Conservation (phyloP, 2,797 vertebrate species). For the Acrocephalus scirpaceus region DNA sequence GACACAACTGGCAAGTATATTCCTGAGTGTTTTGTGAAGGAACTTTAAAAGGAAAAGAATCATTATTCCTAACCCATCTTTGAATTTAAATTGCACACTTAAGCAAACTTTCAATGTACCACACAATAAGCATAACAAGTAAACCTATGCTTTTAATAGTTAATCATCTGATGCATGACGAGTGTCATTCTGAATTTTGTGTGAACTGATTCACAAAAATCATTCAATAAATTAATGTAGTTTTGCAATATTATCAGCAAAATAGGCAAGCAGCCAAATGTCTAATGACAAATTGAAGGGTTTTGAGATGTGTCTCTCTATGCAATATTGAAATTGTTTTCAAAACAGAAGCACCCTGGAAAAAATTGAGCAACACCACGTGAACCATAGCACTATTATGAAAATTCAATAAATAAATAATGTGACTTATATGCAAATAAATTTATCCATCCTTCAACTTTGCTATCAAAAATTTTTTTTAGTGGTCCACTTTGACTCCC, state of each 20-base stretch:
- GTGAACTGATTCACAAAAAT: slow-evolving; percentile 78
- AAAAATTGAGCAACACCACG: slow-evolving; percentile 61
- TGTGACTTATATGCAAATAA: slow-evolving; percentile 69
- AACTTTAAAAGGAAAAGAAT: slow-evolving; percentile 70
- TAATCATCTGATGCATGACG: slow-evolving; percentile 71
- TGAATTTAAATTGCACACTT: slow-evolving; percentile 76
- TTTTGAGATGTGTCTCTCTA: slow-evolving; percentile 77
- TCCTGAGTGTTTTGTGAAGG: slow-evolving; percentile 54
- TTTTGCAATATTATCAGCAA: slow-evolving; percentile 78
- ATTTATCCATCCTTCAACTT: slow-evolving; percentile 63
- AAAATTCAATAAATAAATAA: slow-evolving; percentile 78
- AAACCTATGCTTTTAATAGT: slow-evolving; percentile 76
- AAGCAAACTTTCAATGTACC: slow-evolving; percentile 72
- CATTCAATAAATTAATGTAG: slow-evolving; percentile 78
- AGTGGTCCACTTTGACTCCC: slow-evolving; percentile 3
- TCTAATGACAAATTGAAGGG: slow-evolving; percentile 79
- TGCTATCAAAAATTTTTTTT: slow-evolving; percentile 24
- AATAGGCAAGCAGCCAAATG: slow-evolving; percentile 78
- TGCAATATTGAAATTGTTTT: slow-evolving; percentile 75
- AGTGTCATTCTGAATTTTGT: slow-evolving; percentile 75
- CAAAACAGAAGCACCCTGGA: slow-evolving; percentile 77
- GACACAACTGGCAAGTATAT: slow-evolving; percentile 34
- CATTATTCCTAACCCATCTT: slow-evolving; percentile 72
- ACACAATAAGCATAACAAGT: slow-evolving; percentile 69
- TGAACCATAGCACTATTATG: slow-evolving; percentile 66